These are phyloP conservation scores for Pogonophryne albipinna DNA, from an alignment of 2,797 vertebrate genomes.

Conservation along the genomic window DNA sequence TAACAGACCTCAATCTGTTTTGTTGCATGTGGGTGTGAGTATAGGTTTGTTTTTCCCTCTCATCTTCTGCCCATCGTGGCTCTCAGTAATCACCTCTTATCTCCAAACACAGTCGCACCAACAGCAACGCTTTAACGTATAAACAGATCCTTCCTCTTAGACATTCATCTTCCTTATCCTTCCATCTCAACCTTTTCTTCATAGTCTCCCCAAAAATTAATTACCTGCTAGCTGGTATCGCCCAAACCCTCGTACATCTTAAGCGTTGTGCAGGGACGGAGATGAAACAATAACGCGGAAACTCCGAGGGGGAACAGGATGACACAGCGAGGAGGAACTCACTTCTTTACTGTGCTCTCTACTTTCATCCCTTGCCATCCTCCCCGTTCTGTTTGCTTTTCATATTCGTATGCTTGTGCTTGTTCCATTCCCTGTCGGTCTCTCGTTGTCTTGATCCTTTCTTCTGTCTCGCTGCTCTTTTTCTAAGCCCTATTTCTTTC, in stretches of 20 bases:
- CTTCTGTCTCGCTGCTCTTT: constrained; percentile 3
- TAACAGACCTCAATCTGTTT: not conserved
- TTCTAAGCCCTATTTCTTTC: constrained; percentile 6
- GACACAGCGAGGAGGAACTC: constrained; percentile 36
- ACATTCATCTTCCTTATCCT: not conserved
- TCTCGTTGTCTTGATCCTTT: constrained; percentile 29
- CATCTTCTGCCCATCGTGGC: not conserved
- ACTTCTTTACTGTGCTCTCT: constrained; percentile 50
- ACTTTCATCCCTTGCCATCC: constrained; percentile 44
- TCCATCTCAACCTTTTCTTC: constrained; percentile 18
- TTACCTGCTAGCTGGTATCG: constrained; percentile 25
- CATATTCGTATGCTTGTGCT: constrained; percentile 23
- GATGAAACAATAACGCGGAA: constrained; percentile 48
- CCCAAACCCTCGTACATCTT: not conserved
- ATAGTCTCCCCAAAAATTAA: constrained; percentile 44
- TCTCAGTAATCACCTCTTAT: constrained; percentile 44
- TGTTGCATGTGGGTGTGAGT: not conserved
- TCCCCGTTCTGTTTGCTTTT: constrained; percentile 57
- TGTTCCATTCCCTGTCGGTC: constrained; percentile 36
- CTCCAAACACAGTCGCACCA: constrained; percentile 40
- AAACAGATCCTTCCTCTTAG: constrained; percentile 15
- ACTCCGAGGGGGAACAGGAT: constrained; percentile 25
- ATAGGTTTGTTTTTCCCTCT: not conserved
- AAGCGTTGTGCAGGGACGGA: constrained; percentile 20
- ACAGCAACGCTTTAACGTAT: constrained; percentile 24